Conservation (phyloP, 2,113 vertebrate genomes). For the Fukomys damarensis region DNA sequence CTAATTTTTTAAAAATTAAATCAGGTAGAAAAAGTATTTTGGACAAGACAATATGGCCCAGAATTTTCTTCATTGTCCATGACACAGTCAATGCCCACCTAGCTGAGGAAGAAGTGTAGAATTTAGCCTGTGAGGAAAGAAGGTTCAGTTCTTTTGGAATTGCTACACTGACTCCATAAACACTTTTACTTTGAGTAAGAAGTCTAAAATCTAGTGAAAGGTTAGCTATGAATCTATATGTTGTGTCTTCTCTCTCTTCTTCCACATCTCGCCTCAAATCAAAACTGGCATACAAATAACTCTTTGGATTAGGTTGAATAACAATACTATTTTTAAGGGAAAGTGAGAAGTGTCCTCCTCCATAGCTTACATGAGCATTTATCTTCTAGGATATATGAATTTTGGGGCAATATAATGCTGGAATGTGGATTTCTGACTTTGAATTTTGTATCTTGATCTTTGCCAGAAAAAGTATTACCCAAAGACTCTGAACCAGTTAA, state of each 20-base stretch:
- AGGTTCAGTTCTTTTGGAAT: not conserved
- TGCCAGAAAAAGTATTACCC: not conserved
- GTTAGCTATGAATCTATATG: not conserved
- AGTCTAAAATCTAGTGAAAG: not conserved
- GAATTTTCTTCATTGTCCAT: not conserved
- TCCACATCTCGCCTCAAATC: too few relatives aligned
- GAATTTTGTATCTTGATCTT: not conserved
- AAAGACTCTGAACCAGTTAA: not conserved
- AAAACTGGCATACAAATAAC: not conserved
- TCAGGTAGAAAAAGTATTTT: not conserved
- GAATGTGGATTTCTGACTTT: not conserved
- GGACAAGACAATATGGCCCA: not conserved
- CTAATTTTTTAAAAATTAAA: not conserved
- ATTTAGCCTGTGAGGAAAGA: not conserved
- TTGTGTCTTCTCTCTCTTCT: not conserved
- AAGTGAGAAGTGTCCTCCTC: not conserved
- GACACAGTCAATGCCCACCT: not conserved
- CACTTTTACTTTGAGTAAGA: not conserved
- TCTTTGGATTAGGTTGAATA: not conserved
- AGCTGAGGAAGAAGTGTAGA: not conserved
- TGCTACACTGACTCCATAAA: accelerated
- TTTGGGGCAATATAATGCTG: not conserved
- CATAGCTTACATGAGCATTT: not conserved
- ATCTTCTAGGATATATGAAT: not conserved
- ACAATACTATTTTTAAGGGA: not conserved